phyloP scores from a whole-genome alignment of 2,888 invertebrate species.

The Ichneumoninae sp. region DNA sequence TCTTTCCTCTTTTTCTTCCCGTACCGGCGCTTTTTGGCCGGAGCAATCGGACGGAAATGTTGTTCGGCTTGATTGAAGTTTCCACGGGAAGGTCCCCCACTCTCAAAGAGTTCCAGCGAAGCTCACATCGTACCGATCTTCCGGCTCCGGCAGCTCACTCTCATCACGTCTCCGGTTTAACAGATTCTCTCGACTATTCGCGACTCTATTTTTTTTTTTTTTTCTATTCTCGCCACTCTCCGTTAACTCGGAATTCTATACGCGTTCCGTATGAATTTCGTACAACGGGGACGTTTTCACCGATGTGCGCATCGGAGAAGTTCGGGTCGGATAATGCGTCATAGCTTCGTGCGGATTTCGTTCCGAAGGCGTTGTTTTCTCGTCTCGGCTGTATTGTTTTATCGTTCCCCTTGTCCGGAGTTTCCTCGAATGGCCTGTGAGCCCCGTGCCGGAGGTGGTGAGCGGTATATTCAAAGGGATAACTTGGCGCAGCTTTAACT shows the following conservation, averaged over 20 bases:
- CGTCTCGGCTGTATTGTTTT: conserved; percentile 46
- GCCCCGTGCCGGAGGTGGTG: conserved; percentile 18
- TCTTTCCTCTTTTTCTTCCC: not conserved
- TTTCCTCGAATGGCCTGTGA: not conserved
- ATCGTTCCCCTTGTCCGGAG: conserved; percentile 25
- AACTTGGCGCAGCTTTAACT: conserved; percentile 37
- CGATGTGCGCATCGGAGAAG: conserved; percentile 44
- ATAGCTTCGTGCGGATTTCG: conserved; percentile 59
- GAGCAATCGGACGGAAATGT: conserved; percentile 80
- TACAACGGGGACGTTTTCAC: conserved; percentile 43
- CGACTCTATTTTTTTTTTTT: conserved; percentile 34
- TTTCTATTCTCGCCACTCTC: conserved; percentile 41
- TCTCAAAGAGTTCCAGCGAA: conserved; percentile 71
- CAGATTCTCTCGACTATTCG: conserved; percentile 8
- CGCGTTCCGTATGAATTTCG: conserved; percentile 65
- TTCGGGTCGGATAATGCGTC: conserved; percentile 67
- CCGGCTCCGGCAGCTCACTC: conserved; percentile 23
- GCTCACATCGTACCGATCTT: conserved; percentile 30
- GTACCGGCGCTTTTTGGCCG: conserved; percentile 74
- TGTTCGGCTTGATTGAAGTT: conserved; percentile 82
- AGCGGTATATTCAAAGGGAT: conserved; percentile 26
- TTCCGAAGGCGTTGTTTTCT: conserved; percentile 28
- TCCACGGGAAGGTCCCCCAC: conserved; percentile 71
- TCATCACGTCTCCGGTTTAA: conserved; percentile 30
- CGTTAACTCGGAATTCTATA: conserved; percentile 31